Conservation (phyloP, 2,113 vertebrate genomes). For the Nematolebias whitei region DNA sequence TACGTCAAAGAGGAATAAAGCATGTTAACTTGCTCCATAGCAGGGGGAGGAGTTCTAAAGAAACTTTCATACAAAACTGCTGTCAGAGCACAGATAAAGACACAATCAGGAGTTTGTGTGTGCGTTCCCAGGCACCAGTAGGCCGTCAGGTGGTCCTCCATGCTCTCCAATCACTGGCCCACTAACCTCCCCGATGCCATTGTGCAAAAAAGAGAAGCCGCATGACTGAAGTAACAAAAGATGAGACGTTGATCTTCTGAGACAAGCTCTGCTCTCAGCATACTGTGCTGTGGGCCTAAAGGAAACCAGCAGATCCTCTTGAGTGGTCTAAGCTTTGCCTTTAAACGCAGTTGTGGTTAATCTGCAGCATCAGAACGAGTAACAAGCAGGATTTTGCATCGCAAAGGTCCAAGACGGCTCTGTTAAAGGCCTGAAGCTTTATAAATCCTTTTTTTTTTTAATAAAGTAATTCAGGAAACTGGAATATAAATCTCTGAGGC, state of each 20-base stretch:
- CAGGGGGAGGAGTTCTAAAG: slow-evolving; percentile 57
- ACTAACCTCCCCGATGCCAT: slow-evolving; percentile 59
- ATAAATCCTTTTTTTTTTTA: slow-evolving; percentile 27
- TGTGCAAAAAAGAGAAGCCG: slow-evolving; percentile 65
- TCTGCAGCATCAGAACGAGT: slow-evolving; percentile 50
- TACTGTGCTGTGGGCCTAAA: slow-evolving; percentile 50
- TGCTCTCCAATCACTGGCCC: slow-evolving; percentile 63
- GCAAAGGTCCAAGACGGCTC: slow-evolving; percentile 21
- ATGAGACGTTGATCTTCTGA: slow-evolving; percentile 71
- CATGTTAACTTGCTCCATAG: slow-evolving; percentile 65
- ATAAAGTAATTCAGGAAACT: slow-evolving; percentile 26
- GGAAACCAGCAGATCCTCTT: slow-evolving; percentile 75
- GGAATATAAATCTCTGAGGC: slow-evolving; percentile 12
- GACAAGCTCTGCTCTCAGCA: slow-evolving; percentile 64
- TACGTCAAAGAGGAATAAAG: slow-evolving; percentile 69
- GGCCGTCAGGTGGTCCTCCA: slow-evolving; percentile 78
- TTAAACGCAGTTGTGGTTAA: slow-evolving; percentile 57
- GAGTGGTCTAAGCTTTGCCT: slow-evolving; percentile 71
- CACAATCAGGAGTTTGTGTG: slow-evolving; percentile 63
- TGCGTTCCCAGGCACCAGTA: slow-evolving; percentile 50
- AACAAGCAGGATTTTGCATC: slow-evolving; percentile 53
- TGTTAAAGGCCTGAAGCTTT: slow-evolving; percentile 35
- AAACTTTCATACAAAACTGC: slow-evolving; percentile 68
- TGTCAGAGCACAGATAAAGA: slow-evolving; percentile 69
- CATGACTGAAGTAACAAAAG: slow-evolving; percentile 76